A percentile compares a stretch with the other conserved stretches of the same genome.
phyloP scores from a whole-genome alignment of 2,888 invertebrate genomes.

The Leucoma salicis region DNA sequence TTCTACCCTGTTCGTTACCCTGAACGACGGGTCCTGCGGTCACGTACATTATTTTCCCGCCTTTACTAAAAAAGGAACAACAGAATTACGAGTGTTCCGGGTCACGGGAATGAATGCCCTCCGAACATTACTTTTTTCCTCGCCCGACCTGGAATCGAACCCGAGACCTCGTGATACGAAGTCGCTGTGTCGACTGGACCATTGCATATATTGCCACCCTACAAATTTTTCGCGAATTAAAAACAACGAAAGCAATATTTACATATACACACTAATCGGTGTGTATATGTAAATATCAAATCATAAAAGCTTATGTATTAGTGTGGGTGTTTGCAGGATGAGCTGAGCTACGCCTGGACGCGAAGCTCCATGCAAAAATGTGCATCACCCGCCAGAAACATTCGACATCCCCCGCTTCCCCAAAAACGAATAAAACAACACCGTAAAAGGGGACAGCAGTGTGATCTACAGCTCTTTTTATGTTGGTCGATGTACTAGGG shows the following conservation, averaged over 20 bases:
- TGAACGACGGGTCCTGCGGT: too few relatives aligned
- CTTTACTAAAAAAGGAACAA: too few relatives aligned
- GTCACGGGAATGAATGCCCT: too few relatives aligned
- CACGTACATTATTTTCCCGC: too few relatives aligned
- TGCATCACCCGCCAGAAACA: slow-evolving; percentile 61
- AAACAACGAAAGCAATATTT: slow-evolving; percentile 27
- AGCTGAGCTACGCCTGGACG: slow-evolving; percentile 64
- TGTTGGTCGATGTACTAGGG: slow-evolving; percentile 50
- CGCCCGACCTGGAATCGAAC: too few relatives aligned
- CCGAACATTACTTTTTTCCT: too few relatives aligned
- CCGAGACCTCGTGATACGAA: too few relatives aligned
- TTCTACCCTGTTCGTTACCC: too few relatives aligned
- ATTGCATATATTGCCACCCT: slow-evolving; percentile 14
- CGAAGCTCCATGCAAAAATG: slow-evolving; percentile 77
- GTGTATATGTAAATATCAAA: slow-evolving; percentile 20
- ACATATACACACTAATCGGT: slow-evolving; percentile 12
- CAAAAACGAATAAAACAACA: slow-evolving; percentile 47
- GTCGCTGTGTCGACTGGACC: too few relatives aligned
- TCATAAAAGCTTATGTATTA: slow-evolving; percentile 6
- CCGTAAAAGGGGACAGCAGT: slow-evolving; percentile 42
- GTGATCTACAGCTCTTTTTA: slow-evolving; percentile 57
- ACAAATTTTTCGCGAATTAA: slow-evolving; percentile 25
- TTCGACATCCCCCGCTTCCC: slow-evolving; percentile 56
- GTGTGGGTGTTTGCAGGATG: slow-evolving; percentile 63
- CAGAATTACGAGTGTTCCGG: too few relatives aligned